phyloP scores from a whole-genome alignment of 2,888 invertebrate genomes.

The Schrankia costaestrigalis region DNA sequence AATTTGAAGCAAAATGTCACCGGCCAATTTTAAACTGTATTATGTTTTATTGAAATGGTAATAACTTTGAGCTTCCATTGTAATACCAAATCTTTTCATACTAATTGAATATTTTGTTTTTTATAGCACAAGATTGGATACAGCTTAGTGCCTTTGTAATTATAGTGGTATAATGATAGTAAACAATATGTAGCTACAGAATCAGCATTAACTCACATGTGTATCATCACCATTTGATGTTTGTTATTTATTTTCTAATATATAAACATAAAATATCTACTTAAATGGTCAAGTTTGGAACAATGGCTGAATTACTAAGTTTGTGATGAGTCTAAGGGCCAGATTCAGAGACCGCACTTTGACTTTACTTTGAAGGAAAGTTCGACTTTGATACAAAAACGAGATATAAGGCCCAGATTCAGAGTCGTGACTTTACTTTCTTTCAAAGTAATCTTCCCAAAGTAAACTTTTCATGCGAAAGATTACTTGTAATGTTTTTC shows the following conservation, averaged over 20 bases:
- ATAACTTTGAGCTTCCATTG: constrained; percentile 16
- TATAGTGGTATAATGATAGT: background rate
- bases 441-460: too few species aligned
- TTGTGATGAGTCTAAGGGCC: background rate
- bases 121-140: background rate
- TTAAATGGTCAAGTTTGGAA: background rate
- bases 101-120: background rate
- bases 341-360: too few species aligned
- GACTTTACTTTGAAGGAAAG: too few species aligned
- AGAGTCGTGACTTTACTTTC: too few species aligned
- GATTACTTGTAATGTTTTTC: too few species aligned
- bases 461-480: too few species aligned
- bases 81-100: constrained; percentile 1
- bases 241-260: background rate
- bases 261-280: too few species aligned
- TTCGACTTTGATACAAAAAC: too few species aligned
- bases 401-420: too few species aligned
- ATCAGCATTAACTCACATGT: background rate
- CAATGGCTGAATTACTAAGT: background rate
- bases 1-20: constrained; percentile 94
- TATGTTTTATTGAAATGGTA: constrained; percentile 89
- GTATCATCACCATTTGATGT: background rate
- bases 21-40: constrained; percentile 95
- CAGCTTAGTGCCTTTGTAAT: background rate
- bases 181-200: background rate